phyloP scores from a whole-genome alignment of 2,113 vertebrate genomes.

The Progne subis region DNA sequence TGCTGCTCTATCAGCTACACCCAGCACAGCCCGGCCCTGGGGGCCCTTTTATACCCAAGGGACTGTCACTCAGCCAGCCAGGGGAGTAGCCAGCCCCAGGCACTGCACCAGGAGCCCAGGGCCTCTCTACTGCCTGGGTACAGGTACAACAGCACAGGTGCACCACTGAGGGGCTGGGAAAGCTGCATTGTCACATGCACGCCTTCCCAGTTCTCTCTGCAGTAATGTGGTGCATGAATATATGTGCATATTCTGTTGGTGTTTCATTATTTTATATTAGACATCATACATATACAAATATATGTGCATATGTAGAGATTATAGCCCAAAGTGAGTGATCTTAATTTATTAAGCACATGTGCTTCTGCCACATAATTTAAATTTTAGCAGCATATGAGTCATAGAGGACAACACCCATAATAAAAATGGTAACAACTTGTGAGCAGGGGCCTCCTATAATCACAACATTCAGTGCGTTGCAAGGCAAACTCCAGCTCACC shows the following conservation, averaged over 20 bases:
- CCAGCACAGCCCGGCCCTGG: background rate
- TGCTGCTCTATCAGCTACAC: background rate
- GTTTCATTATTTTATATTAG: background rate
- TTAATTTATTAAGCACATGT: background rate
- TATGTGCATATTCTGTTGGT: background rate
- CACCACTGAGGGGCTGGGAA: background rate
- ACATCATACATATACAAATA: background rate
- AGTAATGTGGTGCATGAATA: background rate
- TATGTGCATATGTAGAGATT: background rate
- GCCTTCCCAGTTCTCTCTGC: background rate
- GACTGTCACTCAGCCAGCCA: background rate
- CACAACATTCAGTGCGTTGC: background rate
- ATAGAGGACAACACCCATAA: background rate
- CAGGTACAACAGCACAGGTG: background rate
- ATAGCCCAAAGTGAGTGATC: background rate
- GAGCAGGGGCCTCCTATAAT: background rate
- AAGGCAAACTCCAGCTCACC: background rate
- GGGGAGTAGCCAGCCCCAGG: conserved; percentile 46
- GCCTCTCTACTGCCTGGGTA: background rate
- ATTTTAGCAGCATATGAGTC: background rate
- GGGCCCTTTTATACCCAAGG: conserved; percentile 2
- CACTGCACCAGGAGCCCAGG: background rate
- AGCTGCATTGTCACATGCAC: background rate
- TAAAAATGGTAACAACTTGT: background rate
- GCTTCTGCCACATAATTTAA: background rate